Evolutionary conservation across 2,888 invertebrate genomes (phyloP).

Genomic region (Patella depressa): DNA sequence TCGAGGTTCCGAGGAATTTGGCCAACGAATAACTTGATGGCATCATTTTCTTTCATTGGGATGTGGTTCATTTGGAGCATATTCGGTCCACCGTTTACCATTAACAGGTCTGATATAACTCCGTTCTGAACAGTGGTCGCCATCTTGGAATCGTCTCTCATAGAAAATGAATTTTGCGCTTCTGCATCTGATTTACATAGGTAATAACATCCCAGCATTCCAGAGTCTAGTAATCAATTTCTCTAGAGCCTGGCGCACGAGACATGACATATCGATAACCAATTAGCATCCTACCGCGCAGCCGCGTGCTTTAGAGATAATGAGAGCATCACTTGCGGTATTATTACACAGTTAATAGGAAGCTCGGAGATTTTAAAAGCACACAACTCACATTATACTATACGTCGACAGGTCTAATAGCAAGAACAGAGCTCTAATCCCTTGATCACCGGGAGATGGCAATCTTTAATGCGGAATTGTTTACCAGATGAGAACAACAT

Average conservation of each 20-base stretch:
- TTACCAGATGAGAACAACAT: too few species aligned
- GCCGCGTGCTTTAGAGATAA: constrained; percentile 7
- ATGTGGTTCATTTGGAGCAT: constrained; percentile 44
- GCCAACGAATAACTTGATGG: constrained; percentile 89
- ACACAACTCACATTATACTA: constrained; percentile 1
- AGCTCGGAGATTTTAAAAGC: not conserved
- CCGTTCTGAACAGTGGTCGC: constrained; percentile 30
- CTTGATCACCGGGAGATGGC: too few species aligned
- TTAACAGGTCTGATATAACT: constrained; percentile 21
- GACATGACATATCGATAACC: constrained; percentile 10
- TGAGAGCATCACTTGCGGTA: not conserved
- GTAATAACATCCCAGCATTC: constrained; percentile 42
- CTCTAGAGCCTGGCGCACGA: constrained; percentile 8
- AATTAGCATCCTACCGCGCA: constrained; percentile 7
- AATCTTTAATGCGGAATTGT: too few species aligned
- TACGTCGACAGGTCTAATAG: not conserved
- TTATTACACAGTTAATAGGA: not conserved
- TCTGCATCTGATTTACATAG: constrained; percentile 39
- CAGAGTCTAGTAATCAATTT: constrained; percentile 43
- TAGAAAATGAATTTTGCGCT: constrained; percentile 22
- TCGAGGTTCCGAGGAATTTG: constrained; percentile 92
- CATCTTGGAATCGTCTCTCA: constrained; percentile 24
- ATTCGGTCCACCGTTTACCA: constrained; percentile 12
- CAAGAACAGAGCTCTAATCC: not conserved
- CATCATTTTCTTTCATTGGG: constrained; percentile 74